Conservation (phyloP, 2,888 invertebrate species). For the Drosophila mettleri region DNA sequence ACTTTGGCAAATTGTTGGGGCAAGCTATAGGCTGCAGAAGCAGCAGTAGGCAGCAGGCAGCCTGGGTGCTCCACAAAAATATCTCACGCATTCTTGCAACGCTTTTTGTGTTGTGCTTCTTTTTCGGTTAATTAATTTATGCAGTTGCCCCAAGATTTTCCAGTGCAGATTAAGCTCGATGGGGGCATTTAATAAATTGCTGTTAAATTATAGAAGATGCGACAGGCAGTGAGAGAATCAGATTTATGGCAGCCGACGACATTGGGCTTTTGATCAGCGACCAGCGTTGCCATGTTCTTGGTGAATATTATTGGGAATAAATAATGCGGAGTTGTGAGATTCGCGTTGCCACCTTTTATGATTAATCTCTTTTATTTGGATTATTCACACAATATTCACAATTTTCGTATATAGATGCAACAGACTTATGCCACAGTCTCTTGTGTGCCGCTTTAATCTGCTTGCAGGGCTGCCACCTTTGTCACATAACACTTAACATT, state of each 20-base stretch:
- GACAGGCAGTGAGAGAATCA: constrained; percentile 26
- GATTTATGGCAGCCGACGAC: constrained; percentile 36
- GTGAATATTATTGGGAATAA: background rate
- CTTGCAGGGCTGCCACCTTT: constrained; percentile 35
- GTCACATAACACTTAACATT: constrained; percentile 42
- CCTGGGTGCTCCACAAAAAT: constrained; percentile 45
- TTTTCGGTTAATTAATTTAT: constrained; percentile 72
- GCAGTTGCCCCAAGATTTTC: constrained; percentile 67
- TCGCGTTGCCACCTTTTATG: constrained; percentile 1
- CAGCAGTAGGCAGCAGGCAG: constrained; percentile 6
- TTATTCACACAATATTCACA: no score
- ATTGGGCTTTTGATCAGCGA: background rate
- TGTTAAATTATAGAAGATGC: constrained; percentile 58
- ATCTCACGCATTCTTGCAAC: constrained; percentile 66
- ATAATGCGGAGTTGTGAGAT: background rate
- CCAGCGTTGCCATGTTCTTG: constrained; percentile 9
- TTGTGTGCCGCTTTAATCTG: background rate
- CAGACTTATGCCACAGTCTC: background rate
- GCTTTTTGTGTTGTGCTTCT: constrained; percentile 23
- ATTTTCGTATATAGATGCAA: no score
- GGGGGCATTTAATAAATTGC: constrained; percentile 75
- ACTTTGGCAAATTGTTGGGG: constrained; percentile 57
- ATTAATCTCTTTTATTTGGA: background rate
- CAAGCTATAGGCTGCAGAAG: constrained; percentile 3
- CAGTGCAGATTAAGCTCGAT: constrained; percentile 68